These are phyloP conservation scores for Platichthys stellatus DNA, from an alignment of 2,113 vertebrate species.

Conservation along the genomic window DNA sequence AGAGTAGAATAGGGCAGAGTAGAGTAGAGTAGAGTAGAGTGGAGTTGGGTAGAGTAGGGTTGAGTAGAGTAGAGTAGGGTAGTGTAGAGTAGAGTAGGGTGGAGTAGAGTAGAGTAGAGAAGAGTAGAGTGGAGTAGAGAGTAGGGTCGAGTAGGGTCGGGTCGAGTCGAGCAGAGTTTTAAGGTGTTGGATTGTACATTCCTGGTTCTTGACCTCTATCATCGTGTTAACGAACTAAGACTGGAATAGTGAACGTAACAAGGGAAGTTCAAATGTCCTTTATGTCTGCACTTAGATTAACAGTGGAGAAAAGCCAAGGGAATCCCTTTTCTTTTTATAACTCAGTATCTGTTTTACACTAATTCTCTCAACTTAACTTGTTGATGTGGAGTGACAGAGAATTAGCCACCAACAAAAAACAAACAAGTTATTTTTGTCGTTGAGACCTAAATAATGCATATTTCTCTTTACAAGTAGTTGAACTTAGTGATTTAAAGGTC, in stretches of 20 bases:
- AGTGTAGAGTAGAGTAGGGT: no score
- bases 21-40: not conserved
- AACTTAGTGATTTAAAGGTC: not conserved
- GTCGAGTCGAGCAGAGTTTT: not conserved
- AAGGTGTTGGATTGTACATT: not conserved
- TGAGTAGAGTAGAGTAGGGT: not conserved
- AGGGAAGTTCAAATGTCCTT: not conserved
- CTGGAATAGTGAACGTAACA: not conserved
- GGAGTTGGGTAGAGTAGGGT: not conserved
- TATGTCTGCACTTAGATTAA: not conserved
- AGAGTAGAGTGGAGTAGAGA: no score
- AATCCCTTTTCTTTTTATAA: conserved; percentile 38
- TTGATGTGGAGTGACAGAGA: not conserved
- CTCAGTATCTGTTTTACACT: conserved; percentile 19
- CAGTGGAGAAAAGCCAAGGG: conserved; percentile 6
- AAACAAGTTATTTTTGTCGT: no score
- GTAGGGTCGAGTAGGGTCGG: not conserved
- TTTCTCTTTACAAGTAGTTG: not conserved
- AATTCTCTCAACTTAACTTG: conserved; percentile 12
- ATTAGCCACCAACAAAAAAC: not conserved
- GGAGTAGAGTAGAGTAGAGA: no score
- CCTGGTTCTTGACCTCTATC: not conserved
- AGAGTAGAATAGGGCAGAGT: not conserved
- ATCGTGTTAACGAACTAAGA: not conserved
- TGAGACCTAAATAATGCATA: no score